Conservation (phyloP, 2,888 invertebrate genomes). For the Trichopoda pennipes region DNA sequence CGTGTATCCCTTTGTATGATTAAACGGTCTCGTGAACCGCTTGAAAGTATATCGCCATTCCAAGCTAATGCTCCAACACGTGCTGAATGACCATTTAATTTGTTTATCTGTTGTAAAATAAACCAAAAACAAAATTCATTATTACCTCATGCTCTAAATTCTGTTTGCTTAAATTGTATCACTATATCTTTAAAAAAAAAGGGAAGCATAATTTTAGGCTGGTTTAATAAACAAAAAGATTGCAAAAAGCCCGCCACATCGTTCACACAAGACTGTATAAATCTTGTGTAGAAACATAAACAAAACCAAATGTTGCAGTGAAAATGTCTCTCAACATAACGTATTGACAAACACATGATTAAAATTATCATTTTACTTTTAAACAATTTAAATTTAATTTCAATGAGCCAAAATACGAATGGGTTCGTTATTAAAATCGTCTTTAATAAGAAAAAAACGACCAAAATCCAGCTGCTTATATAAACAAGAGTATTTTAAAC, state of each 20-base stretch:
- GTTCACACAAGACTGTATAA: not conserved
- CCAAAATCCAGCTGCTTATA: too few relatives aligned
- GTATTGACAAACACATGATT: too few relatives aligned
- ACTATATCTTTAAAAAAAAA: not conserved
- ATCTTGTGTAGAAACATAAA: slow-evolving; percentile 5
- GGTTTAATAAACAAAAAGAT: not conserved
- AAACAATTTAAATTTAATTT: too few relatives aligned
- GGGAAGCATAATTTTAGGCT: slow-evolving; percentile 49
- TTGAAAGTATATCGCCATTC: slow-evolving; percentile 98
- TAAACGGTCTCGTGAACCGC: slow-evolving; percentile 95
- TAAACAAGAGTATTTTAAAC: too few relatives aligned
- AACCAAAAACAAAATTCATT: not conserved
- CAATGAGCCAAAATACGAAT: too few relatives aligned
- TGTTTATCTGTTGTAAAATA: slow-evolving; percentile 85
- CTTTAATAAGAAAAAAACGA: too few relatives aligned
- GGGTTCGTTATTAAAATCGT: too few relatives aligned
- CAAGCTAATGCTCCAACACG: slow-evolving; percentile 96
- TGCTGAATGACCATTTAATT: slow-evolving; percentile 94
- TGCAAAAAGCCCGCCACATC: too few relatives aligned
- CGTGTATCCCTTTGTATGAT: slow-evolving; percentile 97
- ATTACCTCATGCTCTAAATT: not conserved
- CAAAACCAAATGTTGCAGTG: not conserved
- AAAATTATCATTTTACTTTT: too few relatives aligned
- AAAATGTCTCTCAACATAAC: too few relatives aligned
- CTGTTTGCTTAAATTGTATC: not conserved